phyloP scores from a whole-genome alignment of 1,140 invertebrate genomes.

The Drosophila punjabiensis region DNA sequence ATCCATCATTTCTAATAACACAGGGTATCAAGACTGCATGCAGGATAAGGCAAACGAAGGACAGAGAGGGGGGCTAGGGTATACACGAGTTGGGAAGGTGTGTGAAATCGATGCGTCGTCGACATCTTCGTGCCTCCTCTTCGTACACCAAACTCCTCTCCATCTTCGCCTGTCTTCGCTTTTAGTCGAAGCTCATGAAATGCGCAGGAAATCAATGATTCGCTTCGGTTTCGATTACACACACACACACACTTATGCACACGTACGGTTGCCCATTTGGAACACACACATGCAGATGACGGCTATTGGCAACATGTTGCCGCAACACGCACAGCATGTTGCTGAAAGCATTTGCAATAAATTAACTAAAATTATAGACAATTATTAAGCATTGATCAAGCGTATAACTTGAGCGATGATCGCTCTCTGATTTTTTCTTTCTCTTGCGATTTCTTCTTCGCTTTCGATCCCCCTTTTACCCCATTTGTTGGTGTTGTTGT shows the following conservation, averaged over 20 bases:
- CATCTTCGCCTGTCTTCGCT: conserved; percentile 58
- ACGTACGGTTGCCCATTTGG: conserved; percentile 6
- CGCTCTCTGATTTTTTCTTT: conserved; percentile 30
- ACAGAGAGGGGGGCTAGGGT: neutral
- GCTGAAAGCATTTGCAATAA: conserved; percentile 83
- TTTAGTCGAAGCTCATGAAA: conserved; percentile 78
- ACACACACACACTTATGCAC: conserved; percentile 34
- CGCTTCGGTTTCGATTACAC: conserved; percentile 81
- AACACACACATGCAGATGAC: conserved; percentile 26
- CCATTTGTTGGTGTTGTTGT: conserved; percentile 6
- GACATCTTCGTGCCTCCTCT: conserved; percentile 33
- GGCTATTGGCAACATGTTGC: conserved; percentile 62
- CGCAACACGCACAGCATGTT: conserved; percentile 77
- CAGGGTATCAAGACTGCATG: conserved; percentile 33
- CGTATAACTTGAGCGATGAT: conserved; percentile 54
- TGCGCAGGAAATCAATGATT: conserved; percentile 84
- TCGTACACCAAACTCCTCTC: neutral
- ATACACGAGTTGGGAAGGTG: conserved; percentile 24
- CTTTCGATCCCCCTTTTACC: conserved; percentile 7
- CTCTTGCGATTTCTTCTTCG: conserved; percentile 1
- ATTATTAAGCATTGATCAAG: conserved; percentile 78
- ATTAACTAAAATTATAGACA: conserved; percentile 83
- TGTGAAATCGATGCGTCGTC: conserved; percentile 79
- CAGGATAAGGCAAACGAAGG: neutral
- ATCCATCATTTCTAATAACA: conserved; percentile 1